Base-by-base conservation (phyloP, 2,888 invertebrate genomes). In the Epinotia nisella region DNA sequence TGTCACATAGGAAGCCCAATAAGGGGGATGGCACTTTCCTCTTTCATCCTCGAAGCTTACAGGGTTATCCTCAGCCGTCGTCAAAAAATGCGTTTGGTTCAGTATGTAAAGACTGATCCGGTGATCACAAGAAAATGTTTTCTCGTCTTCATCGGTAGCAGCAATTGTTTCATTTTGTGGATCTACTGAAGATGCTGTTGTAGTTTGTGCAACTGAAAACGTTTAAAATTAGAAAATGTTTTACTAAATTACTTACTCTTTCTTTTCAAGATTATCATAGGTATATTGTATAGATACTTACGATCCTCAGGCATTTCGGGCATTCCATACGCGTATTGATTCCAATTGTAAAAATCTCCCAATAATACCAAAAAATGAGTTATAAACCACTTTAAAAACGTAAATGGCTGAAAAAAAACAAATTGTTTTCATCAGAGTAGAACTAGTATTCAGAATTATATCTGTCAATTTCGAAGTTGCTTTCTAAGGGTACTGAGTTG, bases 1-100 rank as follows among this genome's bases (percentile, higher is more conserved):
- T 0, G 96, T 95, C 51, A 98, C 95, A 82, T 95, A 94, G 77
- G 96, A 95, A 0, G 97, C 95, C 87, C 95, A 96, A 85, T 96
- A 97, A 3, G 91, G 85, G 0, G 92, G 92, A 68, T 87, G 83
- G 70, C 93, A 93, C 0, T 81, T 80, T 0, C 85, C 85, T 0
- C 82, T 78, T 49, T 84, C 79, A 21, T 91, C 89, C 73, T 87
- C 86, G 11, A 80, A 79, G 0, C 90, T 85, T 0, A 89, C 84
- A 4, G 87, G 89, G 0, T 83, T 80, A n/a, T 86, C 79, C 3
- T 88, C 89, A 76, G 84, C 84, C 0, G 84, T 82, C 53, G 88
- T 84, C 74, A 94, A 86, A 77, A 94, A 94, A 73, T 93, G 89
- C 1, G 91, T 89, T 77, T 96, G 95, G 77, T 96, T 95, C 76